Conservation (phyloP, 2,888 invertebrate genomes). For the Carabus problematicus region DNA sequence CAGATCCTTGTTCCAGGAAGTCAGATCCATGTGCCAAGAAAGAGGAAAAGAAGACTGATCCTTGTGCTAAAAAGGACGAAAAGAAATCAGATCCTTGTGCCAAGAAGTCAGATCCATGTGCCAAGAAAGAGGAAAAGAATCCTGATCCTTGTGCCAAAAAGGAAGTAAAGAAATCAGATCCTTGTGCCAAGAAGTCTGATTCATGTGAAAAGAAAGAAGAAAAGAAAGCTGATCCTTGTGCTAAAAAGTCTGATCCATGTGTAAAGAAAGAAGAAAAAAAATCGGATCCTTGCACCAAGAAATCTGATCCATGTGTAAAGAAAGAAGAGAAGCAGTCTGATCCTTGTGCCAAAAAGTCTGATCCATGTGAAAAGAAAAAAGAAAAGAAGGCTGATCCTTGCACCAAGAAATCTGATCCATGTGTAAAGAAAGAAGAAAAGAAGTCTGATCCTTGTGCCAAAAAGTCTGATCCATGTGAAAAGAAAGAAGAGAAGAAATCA, state of each 20-base stretch:
- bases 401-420: conserved; percentile 3
- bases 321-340: conserved; percentile 10
- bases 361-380: not conserved
- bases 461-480: not conserved
- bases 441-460: not conserved
- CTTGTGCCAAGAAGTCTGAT: conserved; percentile 1
- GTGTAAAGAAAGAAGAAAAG: not conserved
- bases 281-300: conserved; percentile 42
- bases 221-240: conserved; percentile 17
- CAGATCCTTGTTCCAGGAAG: conserved; percentile 16
- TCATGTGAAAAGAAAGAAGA: not conserved
- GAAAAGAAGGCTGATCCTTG: conserved; percentile 14
- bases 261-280: conserved; percentile 5
- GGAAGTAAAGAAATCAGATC: conserved; percentile 5
- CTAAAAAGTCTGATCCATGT: conserved; percentile 4
- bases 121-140: conserved; percentile 30
- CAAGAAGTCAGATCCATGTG: conserved; percentile 22
- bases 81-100: conserved; percentile 30
- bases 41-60: conserved; percentile 7
- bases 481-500: not conserved
- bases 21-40: conserved; percentile 2
- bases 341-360: not conserved
- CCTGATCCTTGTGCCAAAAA: conserved; percentile 43
- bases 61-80: conserved; percentile 13
- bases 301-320: conserved; percentile 43